phyloP scores from a whole-genome alignment of 2,113 vertebrate genomes.

The Caracal caracal region DNA sequence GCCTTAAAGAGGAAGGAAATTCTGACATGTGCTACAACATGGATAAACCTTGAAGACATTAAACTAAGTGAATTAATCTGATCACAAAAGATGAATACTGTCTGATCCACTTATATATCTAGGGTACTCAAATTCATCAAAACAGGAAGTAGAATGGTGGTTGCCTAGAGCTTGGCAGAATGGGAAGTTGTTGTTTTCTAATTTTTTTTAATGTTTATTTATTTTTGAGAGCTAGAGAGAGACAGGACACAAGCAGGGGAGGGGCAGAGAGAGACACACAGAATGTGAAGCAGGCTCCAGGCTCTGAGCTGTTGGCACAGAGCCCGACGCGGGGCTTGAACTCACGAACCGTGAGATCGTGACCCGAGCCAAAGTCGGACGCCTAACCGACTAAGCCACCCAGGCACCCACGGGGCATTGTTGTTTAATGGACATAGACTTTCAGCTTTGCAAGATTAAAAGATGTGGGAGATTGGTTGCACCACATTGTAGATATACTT shows the following conservation, averaged over 20 bases:
- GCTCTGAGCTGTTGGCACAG: too few species aligned
- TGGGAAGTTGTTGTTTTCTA: neutral
- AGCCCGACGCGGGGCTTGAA: too few species aligned
- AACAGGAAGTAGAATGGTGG: neutral
- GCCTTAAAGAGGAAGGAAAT: neutral
- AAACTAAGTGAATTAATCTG: neutral
- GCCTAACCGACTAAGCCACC: too few species aligned
- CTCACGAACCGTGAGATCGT: too few species aligned
- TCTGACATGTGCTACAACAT: neutral
- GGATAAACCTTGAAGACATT: neutral
- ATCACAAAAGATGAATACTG: neutral
- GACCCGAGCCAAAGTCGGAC: fast-evolving
- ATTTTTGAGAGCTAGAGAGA: too few species aligned
- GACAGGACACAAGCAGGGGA: too few species aligned
- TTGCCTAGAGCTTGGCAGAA: neutral
- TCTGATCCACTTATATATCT: neutral
- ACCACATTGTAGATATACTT: neutral
- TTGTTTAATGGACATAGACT: neutral
- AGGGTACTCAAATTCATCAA: neutral
- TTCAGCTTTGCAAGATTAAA: neutral
- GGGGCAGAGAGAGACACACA: too few species aligned
- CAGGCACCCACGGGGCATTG: neutral
- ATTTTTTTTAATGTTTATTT: too few species aligned
- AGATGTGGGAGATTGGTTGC: too few species aligned
- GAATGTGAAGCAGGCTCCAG: too few species aligned